Percentiles rank a stretch among this genome's conserved stretches.
These are phyloP conservation scores for Zygogramma bicolorata DNA, from an alignment of 2,888 invertebrate genomes.

Conservation along the genomic window DNA sequence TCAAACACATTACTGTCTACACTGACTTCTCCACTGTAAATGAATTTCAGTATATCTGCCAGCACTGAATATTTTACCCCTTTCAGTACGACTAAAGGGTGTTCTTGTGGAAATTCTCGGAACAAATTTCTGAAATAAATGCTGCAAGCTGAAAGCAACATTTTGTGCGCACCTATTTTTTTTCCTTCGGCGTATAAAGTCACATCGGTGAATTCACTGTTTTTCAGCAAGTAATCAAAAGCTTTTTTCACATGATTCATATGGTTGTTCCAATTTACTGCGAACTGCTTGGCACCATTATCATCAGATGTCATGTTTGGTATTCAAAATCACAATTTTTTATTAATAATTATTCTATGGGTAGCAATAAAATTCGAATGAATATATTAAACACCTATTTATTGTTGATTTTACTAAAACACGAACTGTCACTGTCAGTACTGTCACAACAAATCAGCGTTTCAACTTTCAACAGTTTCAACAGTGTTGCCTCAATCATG, in stretches of 20 bases:
- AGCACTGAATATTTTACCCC: slow-evolving; percentile 76
- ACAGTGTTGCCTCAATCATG: too few relatives aligned
- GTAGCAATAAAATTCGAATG: too few relatives aligned
- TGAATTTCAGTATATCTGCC: slow-evolving; percentile 74
- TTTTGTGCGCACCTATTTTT: slow-evolving; percentile 86
- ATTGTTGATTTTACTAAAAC: too few relatives aligned
- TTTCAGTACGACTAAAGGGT: slow-evolving; percentile 77
- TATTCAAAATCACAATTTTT: too few relatives aligned
- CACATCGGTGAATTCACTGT: slow-evolving; percentile 84
- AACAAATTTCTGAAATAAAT: slow-evolving; percentile 74
- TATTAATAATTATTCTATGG: too few relatives aligned
- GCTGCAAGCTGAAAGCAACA: slow-evolving; percentile 87
- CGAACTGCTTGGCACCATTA: slow-evolving; percentile 74
- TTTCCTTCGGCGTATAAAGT: slow-evolving; percentile 88
- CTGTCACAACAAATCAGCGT: too few relatives aligned
- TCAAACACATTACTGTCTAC: slow-evolving; percentile 75
- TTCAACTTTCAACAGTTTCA: too few relatives aligned
- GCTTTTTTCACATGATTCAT: slow-evolving; percentile 84
- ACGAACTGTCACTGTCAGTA: too few relatives aligned
- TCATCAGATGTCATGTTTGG: slow-evolving; percentile 23
- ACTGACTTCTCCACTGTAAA: slow-evolving; percentile 79
- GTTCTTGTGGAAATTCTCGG: slow-evolving; percentile 77
- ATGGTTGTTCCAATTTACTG: slow-evolving; percentile 90
- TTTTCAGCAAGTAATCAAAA: slow-evolving; percentile 78
- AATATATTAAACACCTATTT: too few relatives aligned